phyloP scores from a whole-genome alignment of 2,888 invertebrate genomes.

The Oscheius sp. region DNA sequence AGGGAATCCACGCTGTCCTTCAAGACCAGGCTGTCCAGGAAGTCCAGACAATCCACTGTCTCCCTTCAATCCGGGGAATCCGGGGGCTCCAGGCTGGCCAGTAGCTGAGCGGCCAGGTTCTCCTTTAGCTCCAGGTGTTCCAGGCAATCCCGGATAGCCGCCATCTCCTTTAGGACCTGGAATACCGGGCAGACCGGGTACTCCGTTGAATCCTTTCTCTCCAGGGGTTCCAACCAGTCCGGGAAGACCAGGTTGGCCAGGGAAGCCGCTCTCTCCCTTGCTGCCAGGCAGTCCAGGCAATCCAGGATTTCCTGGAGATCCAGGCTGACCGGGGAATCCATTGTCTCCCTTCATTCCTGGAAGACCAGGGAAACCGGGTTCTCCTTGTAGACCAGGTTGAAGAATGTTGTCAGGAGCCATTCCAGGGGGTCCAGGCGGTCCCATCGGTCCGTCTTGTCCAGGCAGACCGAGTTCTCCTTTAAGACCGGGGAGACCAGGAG shows the following conservation, averaged over 20 bases:
- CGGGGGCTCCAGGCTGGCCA: constrained; percentile 74
- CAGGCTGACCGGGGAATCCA: constrained; percentile 71
- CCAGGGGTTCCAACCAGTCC: constrained; percentile 84
- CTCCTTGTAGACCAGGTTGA: constrained; percentile 71
- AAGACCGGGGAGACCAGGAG: constrained; percentile 64
- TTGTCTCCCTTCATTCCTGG: constrained; percentile 74
- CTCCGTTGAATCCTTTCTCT: constrained; percentile 71
- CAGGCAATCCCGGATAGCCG: constrained; percentile 78
- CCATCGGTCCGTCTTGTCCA: constrained; percentile 66
- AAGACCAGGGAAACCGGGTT: constrained; percentile 68
- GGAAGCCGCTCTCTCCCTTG: constrained; percentile 73
- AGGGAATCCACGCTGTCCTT: constrained; percentile 72
- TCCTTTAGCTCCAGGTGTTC: constrained; percentile 70
- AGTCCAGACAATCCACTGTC: constrained; percentile 70
- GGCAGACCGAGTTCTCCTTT: constrained; percentile 59
- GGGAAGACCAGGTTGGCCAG: constrained; percentile 76
- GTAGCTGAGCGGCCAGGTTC: constrained; percentile 63
- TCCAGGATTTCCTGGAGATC: constrained; percentile 70
- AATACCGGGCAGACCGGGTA: constrained; percentile 65
- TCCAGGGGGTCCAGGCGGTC: constrained; percentile 70
- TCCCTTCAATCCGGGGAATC: constrained; percentile 69
- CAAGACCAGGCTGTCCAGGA: constrained; percentile 73
- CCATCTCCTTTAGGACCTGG: constrained; percentile 73
- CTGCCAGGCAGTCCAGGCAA: constrained; percentile 56
- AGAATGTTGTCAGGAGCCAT: constrained; percentile 43